phyloP scores from a whole-genome alignment of 2,888 invertebrate species.

The Lochmaea crataegi region DNA sequence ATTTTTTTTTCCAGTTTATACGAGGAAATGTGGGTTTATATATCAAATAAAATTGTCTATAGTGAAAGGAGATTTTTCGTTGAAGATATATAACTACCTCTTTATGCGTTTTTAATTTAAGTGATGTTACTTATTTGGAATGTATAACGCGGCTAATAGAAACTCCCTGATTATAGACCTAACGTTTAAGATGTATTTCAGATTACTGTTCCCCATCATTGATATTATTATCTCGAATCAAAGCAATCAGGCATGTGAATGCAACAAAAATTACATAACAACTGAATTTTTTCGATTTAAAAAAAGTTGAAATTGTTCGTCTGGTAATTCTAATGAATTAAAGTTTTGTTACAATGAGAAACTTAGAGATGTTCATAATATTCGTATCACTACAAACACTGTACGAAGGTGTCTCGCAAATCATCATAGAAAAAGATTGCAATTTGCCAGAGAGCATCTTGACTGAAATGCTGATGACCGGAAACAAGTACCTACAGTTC shows the following conservation, averaged over 20 bases:
- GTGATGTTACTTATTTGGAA: background rate
- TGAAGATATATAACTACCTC: background rate
- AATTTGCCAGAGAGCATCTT: no score
- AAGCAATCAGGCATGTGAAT: background rate
- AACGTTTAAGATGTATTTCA: slow-evolving; percentile 3
- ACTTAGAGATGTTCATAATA: no score
- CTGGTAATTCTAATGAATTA: no score
- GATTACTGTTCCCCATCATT: background rate
- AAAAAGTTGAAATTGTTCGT: background rate
- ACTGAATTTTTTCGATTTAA: background rate
- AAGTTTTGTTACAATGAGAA: no score
- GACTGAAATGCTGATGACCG: no score
- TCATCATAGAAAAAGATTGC: no score
- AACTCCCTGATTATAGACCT: slow-evolving; percentile 5
- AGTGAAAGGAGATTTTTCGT: slow-evolving; percentile 1
- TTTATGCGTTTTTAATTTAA: background rate
- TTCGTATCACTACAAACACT: no score
- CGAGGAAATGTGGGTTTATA: no score
- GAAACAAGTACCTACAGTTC: no score
- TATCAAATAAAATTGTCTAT: no score
- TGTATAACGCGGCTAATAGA: background rate
- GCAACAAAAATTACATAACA: background rate
- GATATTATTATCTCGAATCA: background rate
- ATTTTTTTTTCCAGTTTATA: no score
- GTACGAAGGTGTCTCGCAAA: no score